Evolutionary conservation across 2,888 invertebrate genomes (phyloP), one percentile per base, ranked within the genome.

Genomic region (Dicyrtoma fusca): DNA sequence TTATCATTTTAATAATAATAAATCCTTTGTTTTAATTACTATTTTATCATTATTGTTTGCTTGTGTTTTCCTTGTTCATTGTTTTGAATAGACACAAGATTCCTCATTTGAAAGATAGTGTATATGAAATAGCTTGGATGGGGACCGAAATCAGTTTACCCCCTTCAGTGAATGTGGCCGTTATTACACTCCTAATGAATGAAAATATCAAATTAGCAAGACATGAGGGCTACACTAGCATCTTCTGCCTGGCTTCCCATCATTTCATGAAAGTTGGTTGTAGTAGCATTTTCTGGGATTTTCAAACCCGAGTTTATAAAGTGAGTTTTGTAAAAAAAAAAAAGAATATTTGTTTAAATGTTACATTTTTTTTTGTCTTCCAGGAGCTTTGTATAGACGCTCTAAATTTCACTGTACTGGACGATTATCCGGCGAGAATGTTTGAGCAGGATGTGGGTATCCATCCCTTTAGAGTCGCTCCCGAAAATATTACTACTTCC

Each of bases 91-190:
- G n/a, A n/a, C n/a, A n/a, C n/a, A n/a, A n/a, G n/a, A 83, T 90
- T 66, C 90, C 90, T 0, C 84, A 86, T 77, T 89, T 88, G 23
- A 84, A 86, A 77, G 89, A 89, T 17, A 85, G 88, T 80, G 88
- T 93, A 61, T 86, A 93, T 0, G 93, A 94, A 82, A 90, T 90
- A 0, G 92, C 91, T 82, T 93, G 94, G 93, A 92, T 94, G 92
- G 91, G 90, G 1, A 94, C 94, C 0, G 87, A 88, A 73, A 85
- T 87, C 13, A 83, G 86, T 0, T 83, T 94, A 53, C 86, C 85
- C 71, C 53, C 70, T 1, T 23, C 88, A 63, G 91, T 94, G 82
- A 94, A 94, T 82, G 90, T 94, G 4, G 86, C 89, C 10, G 87
- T 92, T 11, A 92, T 94, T 84, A 87, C 89, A 73, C 89, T 89